Evolutionary conservation across 2,888 invertebrate species (phyloP).

Genomic region (Stramonita haemastoma): DNA sequence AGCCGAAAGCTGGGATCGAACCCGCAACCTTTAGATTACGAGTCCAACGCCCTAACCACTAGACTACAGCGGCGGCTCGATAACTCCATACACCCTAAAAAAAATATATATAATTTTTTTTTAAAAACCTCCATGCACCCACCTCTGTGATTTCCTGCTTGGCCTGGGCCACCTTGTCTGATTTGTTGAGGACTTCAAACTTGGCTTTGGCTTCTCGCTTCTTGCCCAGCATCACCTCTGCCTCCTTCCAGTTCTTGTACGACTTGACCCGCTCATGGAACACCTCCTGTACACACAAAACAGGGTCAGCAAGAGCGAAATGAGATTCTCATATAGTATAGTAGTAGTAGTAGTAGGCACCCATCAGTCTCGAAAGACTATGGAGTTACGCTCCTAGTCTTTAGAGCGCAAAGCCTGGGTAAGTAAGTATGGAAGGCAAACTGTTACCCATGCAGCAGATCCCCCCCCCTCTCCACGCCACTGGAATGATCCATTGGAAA

Average conservation of each 20-base stretch:
- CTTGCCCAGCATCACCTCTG: slow-evolving; percentile 94
- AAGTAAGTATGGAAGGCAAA: too few species aligned
- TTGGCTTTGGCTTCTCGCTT: slow-evolving; percentile 96
- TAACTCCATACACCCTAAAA: background rate
- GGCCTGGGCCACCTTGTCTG: slow-evolving; percentile 92
- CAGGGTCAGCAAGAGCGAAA: background rate
- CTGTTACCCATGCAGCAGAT: too few species aligned
- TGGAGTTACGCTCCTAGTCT: too few species aligned
- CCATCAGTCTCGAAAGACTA: too few species aligned
- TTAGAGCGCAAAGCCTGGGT: too few species aligned
- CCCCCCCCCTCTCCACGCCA: too few species aligned
- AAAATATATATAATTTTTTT: background rate
- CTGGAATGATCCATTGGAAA: too few species aligned
- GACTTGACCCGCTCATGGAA: slow-evolving; percentile 87
- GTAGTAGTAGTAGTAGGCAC: too few species aligned
- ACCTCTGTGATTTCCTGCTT: slow-evolving; percentile 95
- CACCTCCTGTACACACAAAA: slow-evolving; percentile 80
- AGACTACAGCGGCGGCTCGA: too few species aligned
- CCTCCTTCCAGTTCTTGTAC: slow-evolving; percentile 98
- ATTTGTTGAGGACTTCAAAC: slow-evolving; percentile 91
- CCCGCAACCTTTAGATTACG: too few species aligned
- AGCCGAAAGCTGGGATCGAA: too few species aligned
- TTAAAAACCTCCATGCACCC: slow-evolving; percentile 49
- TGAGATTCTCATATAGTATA: background rate
- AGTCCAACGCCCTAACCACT: too few species aligned